Evolutionary conservation across 2,113 vertebrate genomes (phyloP).

Genomic region (Upupa epops): DNA sequence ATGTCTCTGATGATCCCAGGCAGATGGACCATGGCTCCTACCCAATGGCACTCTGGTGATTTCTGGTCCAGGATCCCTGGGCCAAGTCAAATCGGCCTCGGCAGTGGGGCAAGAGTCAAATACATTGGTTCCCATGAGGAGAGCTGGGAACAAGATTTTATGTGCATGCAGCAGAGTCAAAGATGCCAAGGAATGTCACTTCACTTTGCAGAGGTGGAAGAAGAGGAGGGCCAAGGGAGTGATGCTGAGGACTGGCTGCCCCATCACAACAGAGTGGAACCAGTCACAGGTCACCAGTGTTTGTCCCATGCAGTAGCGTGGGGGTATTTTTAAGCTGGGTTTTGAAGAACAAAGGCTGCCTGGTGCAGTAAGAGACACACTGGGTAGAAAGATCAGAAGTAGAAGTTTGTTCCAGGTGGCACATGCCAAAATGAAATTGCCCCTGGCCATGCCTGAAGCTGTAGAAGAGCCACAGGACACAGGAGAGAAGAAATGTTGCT

Average conservation of each 20-base stretch:
- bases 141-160: not conserved
- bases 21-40: not conserved
- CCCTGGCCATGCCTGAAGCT: not conserved
- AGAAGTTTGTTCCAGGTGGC: not conserved
- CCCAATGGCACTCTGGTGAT: not conserved
- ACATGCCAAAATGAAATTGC: not conserved
- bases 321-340: not conserved
- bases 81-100: not conserved
- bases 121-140: not conserved
- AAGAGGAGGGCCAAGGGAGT: not conserved
- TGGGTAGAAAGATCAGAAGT: not conserved
- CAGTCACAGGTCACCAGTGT: not conserved
- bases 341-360: not conserved
- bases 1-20: not conserved
- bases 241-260: not conserved
- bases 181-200: not conserved
- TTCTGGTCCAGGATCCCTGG: not conserved
- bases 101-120: not conserved
- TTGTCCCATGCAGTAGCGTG: not conserved
- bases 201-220: not conserved
- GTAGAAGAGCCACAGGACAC: not conserved
- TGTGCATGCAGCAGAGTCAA: not conserved
- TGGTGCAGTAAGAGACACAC: not conserved
- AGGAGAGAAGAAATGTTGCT: not conserved
- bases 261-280: not conserved